Conservation (phyloP, 2,113 vertebrate genomes). For the Ardeotis arabs region DNA sequence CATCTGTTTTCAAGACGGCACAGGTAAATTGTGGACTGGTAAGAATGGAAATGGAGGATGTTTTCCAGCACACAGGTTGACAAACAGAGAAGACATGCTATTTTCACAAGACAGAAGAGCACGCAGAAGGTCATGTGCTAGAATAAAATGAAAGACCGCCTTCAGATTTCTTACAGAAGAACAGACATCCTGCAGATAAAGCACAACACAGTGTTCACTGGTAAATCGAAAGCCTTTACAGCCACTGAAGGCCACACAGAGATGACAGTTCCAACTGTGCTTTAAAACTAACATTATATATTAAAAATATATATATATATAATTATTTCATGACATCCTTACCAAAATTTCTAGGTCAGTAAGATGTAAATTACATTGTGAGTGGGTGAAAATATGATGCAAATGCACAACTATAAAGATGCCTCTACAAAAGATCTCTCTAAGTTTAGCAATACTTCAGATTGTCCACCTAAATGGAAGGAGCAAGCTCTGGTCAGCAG, state of each 20-base stretch:
- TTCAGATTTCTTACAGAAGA: neutral
- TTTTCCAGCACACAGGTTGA: neutral
- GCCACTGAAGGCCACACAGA: neutral
- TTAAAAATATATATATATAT: neutral
- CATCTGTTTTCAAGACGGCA: neutral
- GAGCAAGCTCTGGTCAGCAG: neutral
- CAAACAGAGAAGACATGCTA: neutral
- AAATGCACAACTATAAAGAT: neutral
- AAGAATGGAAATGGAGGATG: neutral
- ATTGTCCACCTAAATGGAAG: neutral
- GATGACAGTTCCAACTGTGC: neutral
- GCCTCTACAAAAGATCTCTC: neutral
- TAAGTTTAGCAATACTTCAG: neutral
- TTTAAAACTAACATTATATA: neutral
- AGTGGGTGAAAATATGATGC: neutral
- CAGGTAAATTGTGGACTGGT: neutral
- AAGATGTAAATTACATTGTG: neutral
- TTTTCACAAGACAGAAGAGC: neutral
- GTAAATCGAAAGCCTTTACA: neutral
- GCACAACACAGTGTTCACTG: neutral
- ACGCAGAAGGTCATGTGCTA: neutral
- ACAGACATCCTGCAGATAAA: neutral
- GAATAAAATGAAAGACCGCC: neutral
- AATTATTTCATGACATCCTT: neutral
- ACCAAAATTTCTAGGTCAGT: neutral